Evolutionary conservation across 2,113 vertebrate species (phyloP).

Genomic region (Stictonetta naevosa): DNA sequence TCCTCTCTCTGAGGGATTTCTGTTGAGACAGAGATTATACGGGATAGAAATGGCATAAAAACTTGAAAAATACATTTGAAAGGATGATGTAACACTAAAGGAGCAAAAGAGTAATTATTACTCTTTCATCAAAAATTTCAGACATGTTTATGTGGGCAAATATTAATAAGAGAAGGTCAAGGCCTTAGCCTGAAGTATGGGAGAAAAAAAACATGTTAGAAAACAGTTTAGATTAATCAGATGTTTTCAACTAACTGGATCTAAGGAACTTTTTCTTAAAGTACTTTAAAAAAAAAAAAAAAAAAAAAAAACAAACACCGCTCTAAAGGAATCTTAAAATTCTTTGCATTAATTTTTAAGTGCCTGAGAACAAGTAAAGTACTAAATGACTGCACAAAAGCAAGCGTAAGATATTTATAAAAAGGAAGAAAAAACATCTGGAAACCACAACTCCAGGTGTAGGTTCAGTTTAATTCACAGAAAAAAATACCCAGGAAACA

Average conservation of each 20-base stretch:
- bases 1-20: not conserved
- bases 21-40: not conserved
- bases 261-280: not conserved
- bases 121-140: not conserved
- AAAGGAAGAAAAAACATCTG: not conserved
- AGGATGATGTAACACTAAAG: not conserved
- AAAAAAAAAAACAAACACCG: not conserved
- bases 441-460: not conserved
- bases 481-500: not conserved
- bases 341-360: not conserved
- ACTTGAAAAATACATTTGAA: not conserved
- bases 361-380: not conserved
- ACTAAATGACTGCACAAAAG: not conserved
- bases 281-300: not conserved
- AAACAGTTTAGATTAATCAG: not conserved
- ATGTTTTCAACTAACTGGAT: not conserved
- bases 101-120: not conserved
- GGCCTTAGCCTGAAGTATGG: accelerated
- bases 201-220: not conserved
- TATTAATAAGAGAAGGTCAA: not conserved
- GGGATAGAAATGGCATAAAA: not conserved
- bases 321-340: not conserved
- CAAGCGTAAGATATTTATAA: not conserved
- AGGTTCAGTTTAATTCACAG: not conserved
- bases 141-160: not conserved